Evolutionary conservation across 1,140 invertebrate species (phyloP), one percentile per base, ranked within the genome.

Genomic region (Diuraphis noxia): DNA sequence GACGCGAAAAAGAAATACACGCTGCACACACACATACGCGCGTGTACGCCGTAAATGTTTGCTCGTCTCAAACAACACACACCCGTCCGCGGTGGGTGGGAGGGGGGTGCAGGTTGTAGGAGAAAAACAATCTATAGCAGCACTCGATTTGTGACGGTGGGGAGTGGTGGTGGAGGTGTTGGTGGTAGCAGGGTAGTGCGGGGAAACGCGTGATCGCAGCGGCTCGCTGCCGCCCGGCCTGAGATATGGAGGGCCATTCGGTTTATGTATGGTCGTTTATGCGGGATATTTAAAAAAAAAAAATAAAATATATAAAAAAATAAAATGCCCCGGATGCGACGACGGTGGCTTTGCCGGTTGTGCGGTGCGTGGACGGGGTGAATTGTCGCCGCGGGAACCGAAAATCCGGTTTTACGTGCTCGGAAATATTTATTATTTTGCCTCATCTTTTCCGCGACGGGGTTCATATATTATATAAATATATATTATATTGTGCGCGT

Each of bases 371-470:
- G 63, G 13, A 1, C 0, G 36, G 13, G 63, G 34, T 43, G 43
- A 91, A 91, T 91, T 82, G 77, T 82, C 89, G 89, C 89, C 89
- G 89, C 89, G 89, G 89, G 89, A 91, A 91, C 89, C 43, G 23
- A 81, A 91, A 91, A 91, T 91, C 89, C 89, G 89, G 77, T 91
- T 91, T 91, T 91, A 91, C 89, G 89, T 91, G 89, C 89, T 52
- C 77, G 77, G 89, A 91, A 91, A 91, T 79, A 91, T 91, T 91
- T 91, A 91, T 91, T 49, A 81, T 91, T 36, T 91, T 40, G 49
- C 86, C 86, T n/a, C n/a, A n/a, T n/a, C 36, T 88, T 88, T 87
- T 40, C 86, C 86, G 36, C 86, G 6, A 30, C 84, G 40, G 41
- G 40, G 41, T 85, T 86, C 46, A 85, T 43, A 34, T 81, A 40